A percentile compares a stretch with the other conserved stretches of the same genome.
phyloP scores from a whole-genome alignment of 2,888 invertebrate genomes.

The Serripes groenlandicus region DNA sequence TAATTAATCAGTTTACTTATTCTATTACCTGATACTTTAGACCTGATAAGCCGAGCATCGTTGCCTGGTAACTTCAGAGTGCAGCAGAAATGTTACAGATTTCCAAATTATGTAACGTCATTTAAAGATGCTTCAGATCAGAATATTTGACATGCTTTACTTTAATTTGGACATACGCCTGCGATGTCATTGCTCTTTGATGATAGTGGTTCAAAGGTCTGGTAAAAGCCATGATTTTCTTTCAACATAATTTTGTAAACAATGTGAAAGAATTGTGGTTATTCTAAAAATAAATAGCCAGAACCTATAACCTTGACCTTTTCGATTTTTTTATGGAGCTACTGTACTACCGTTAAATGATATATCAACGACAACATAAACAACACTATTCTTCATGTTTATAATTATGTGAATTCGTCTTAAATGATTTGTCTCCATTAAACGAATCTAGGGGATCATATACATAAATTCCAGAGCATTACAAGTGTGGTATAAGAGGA shows the following conservation, averaged over 20 bases:
- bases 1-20: slow-evolving; percentile 57
- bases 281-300: no score
- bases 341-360: no score
- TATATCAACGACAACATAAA: no score
- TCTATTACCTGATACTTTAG: slow-evolving; percentile 40
- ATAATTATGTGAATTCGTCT: no score
- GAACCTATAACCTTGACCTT: no score
- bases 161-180: not conserved
- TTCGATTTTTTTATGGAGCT: no score
- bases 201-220: not conserved
- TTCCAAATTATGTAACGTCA: not conserved
- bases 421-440: no score
- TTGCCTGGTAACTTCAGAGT: slow-evolving; percentile 10
- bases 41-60: slow-evolving; percentile 5
- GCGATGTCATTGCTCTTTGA: not conserved
- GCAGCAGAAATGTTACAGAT: not conserved
- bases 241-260: no score
- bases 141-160: not conserved
- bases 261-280: no score
- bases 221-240: not conserved
- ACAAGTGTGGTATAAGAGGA: not conserved
- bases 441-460: not conserved
- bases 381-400: no score
- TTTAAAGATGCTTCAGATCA: slow-evolving; percentile 7
- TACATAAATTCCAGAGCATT: not conserved